phyloP scores from a whole-genome alignment of 2,888 invertebrate species.

The Eupeodes latifasciatus region DNA sequence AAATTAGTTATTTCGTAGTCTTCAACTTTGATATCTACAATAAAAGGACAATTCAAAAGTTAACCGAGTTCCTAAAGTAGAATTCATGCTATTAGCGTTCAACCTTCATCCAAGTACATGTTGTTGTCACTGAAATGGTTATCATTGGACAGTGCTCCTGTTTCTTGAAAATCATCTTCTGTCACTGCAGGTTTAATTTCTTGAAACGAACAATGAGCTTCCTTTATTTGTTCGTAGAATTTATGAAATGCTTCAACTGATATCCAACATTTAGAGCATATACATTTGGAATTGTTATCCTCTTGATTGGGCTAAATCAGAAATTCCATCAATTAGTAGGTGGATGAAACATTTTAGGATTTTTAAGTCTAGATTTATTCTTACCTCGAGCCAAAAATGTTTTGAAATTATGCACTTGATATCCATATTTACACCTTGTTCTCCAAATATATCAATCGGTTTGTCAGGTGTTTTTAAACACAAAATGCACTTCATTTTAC shows the following conservation, averaged over 20 bases:
- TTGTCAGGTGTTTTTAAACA: constrained; percentile 44
- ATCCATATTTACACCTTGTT: constrained; percentile 55
- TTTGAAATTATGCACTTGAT: constrained; percentile 77
- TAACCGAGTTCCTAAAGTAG: neutral
- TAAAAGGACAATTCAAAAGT: neutral
- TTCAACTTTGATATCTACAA: constrained; percentile 32
- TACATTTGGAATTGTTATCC: constrained; percentile 29
- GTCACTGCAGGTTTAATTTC: neutral
- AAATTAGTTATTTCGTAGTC: neutral
- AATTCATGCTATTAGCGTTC: neutral
- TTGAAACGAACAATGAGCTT: constrained; percentile 77
- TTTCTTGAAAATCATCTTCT: constrained; percentile 4
- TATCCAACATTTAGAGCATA: constrained; percentile 80
- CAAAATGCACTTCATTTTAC: constrained; percentile 56
- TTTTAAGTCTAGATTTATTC: neutral
- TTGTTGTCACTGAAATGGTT: constrained; percentile 8
- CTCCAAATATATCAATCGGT: constrained; percentile 54
- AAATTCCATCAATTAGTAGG: neutral
- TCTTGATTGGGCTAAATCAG: constrained; percentile 42
- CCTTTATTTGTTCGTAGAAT: constrained; percentile 79
- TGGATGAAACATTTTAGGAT: neutral
- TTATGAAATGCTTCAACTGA: constrained; percentile 79
- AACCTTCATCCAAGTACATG: constrained; percentile 7
- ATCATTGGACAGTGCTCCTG: neutral
- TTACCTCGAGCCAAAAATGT: constrained; percentile 79